phyloP scores from a whole-genome alignment of 1,140 invertebrate genomes.

The Euwallacea similis region DNA sequence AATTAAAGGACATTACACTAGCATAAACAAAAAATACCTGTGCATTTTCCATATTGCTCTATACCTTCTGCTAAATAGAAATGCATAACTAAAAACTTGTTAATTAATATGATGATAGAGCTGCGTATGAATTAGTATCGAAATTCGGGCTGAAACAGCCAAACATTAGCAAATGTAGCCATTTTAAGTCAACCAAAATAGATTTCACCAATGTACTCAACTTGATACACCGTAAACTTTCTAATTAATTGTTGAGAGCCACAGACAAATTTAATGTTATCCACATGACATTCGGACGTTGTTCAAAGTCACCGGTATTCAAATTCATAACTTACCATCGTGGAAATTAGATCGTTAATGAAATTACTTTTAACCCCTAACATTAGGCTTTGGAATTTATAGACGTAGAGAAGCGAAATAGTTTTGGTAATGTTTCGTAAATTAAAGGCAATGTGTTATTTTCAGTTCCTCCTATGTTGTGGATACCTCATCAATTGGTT shows the following conservation, averaged over 20 bases:
- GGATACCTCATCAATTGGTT: slow-evolving; percentile 88
- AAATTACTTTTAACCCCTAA: slow-evolving; percentile 14
- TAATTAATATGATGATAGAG: no score
- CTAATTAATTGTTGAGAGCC: slow-evolving; percentile 17
- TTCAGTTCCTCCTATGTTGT: slow-evolving; percentile 86
- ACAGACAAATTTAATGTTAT: slow-evolving; percentile 3
- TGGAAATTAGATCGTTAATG: slow-evolving; percentile 7
- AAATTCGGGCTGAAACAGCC: no score
- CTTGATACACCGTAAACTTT: slow-evolving; percentile 9
- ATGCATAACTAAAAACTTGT: no score
- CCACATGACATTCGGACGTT: slow-evolving; percentile 8
- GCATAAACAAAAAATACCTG: no score
- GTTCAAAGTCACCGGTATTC: slow-evolving; percentile 11
- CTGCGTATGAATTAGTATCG: no score
- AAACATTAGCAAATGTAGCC: neutral
- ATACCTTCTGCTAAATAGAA: no score
- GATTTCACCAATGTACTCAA: neutral
- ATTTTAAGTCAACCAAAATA: slow-evolving; percentile 1
- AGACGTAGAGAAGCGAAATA: neutral
- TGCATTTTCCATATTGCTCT: no score
- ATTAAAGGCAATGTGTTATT: slow-evolving; percentile 41
- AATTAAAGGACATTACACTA: no score
- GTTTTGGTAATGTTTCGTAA: neutral
- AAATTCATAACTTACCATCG: slow-evolving; percentile 14
- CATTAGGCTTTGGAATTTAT: neutral